Evolutionary conservation across 37 sponge, comb jelly and placozoan species (phyloP), one percentile per base, ranked within the genome.

Genomic region (Spongilla lacustris): DNA sequence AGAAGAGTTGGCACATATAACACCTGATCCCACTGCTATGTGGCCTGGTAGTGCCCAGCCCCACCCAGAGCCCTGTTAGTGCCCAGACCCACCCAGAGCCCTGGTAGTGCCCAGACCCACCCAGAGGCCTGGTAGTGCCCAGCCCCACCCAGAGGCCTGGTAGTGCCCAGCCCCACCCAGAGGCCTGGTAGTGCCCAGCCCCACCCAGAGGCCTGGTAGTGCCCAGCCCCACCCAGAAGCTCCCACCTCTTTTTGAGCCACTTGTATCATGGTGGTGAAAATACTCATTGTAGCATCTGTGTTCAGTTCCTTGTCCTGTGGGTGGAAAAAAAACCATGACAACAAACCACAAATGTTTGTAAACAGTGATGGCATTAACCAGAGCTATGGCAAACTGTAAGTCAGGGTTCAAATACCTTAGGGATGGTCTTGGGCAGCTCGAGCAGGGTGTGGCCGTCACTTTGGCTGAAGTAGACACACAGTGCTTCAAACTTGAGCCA

Each of bases 401-500:
- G n/a, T n/a, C n/a, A n/a, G n/a, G n/a, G n/a, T n/a, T n/a, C n/a
- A n/a, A 12, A 6, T 30, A 67, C 77, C 77, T 84, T 76, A 27
- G 66, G 14, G 23, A 66, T 10, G n/a, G 67, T 74, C n/a, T 28
- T 27, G 26, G 94, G 94, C 36, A 96, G 85, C 21, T 74, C 75
- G 12, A 96, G 90, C 38, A 96, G 77, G n/a, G 93, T 82, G 82
- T 89, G 88, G 46, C 76, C 77, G 49, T 93, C 92, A 25, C 81
- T 74, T 28, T 72, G 79, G 29, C 92, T 91, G 77, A 96, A 96
- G 80, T 96, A 94, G 26, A 81, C 79, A 80, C 95, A 94, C 49
- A 96, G 95, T 71, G 92, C 92, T 49, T 92, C 92, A 81, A 95
- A 95, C 85, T 89, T 95, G 14, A 95, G 82, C 88, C 87, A 83